These are phyloP conservation scores for Phalacrocorax brasilianus DNA, from an alignment of 2,113 vertebrate species.

Conservation along the genomic window DNA sequence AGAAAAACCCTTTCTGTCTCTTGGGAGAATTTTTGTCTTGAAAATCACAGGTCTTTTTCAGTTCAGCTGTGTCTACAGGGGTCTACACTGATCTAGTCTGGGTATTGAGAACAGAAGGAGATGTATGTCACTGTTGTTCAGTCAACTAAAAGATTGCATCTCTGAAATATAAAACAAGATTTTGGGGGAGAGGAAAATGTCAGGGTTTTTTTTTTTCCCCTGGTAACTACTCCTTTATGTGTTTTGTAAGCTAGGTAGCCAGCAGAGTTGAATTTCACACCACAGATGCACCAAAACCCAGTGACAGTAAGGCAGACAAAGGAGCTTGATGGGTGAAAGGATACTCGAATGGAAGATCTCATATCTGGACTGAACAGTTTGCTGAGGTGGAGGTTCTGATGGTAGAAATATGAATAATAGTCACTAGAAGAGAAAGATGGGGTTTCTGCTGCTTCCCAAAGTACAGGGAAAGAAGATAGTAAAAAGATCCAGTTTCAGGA, in stretches of 20 bases:
- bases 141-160: background rate
- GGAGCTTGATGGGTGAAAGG: background rate
- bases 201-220: background rate
- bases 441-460: background rate
- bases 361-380: background rate
- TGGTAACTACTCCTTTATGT: background rate
- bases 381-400: background rate
- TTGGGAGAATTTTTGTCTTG: background rate
- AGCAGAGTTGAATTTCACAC: background rate
- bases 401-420: background rate
- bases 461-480: background rate
- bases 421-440: background rate
- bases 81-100: background rate
- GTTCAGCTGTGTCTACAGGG: background rate
- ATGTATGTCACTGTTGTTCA: background rate
- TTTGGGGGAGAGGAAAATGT: background rate
- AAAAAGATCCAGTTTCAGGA: background rate
- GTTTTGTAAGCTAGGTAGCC: background rate
- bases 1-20: background rate
- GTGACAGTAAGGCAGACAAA: background rate
- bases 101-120: background rate
- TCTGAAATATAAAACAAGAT: background rate
- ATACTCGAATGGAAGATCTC: background rate
- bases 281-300: background rate
- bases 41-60: conserved; percentile 1